These are phyloP conservation scores for Pogonognathellus flavescens DNA, from an alignment of 1,140 invertebrate species.

Conservation along the genomic window DNA sequence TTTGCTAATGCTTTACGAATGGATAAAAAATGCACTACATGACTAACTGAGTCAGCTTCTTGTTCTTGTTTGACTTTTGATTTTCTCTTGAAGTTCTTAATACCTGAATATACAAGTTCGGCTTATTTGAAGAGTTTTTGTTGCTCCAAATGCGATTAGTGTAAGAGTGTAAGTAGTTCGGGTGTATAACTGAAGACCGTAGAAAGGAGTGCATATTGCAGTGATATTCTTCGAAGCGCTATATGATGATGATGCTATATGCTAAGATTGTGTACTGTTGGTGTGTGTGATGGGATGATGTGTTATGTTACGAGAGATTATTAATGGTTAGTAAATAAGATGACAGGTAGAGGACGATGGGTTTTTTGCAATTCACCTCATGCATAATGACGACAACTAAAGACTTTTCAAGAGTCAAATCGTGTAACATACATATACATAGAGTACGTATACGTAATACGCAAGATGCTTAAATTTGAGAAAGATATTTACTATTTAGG, in stretches of 20 bases:
- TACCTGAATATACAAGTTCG: constrained; percentile 48
- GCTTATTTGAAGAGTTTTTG: constrained; percentile 49
- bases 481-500: too few relatives aligned
- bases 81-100: constrained; percentile 43
- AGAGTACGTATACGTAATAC: neutral
- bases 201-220: too few relatives aligned
- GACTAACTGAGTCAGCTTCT: constrained; percentile 40
- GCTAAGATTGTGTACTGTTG: constrained; percentile 12
- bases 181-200: neutral
- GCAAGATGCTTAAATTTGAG: too few relatives aligned
- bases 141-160: constrained; percentile 48
- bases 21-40: neutral
- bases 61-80: constrained; percentile 50
- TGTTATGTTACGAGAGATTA: constrained; percentile 42
- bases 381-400: constrained; percentile 40
- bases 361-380: constrained; percentile 47
- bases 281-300: constrained; percentile 34
- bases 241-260: neutral
- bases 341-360: constrained; percentile 57
- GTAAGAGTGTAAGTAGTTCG: constrained; percentile 46
- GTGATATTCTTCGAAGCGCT: too few relatives aligned
- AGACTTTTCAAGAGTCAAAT: neutral
- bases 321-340: constrained; percentile 59
- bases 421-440: neutral
- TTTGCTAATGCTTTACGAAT: too few relatives aligned